Conservation (phyloP, 2,888 invertebrate genomes). For the Leucania comma region DNA sequence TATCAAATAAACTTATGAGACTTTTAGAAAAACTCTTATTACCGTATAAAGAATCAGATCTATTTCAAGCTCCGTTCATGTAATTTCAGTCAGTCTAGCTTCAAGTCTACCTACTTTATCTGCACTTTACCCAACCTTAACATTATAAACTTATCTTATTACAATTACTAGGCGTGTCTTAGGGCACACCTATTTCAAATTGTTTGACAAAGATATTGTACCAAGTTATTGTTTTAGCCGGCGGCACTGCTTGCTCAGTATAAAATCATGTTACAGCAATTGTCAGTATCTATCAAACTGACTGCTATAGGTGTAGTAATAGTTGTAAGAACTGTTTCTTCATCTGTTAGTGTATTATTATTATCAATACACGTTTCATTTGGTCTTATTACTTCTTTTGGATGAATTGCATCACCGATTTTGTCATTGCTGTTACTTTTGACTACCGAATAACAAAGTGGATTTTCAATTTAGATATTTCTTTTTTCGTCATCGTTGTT, state of each 20-base stretch:
- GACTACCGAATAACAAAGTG: not conserved
- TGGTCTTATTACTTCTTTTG: slow-evolving; percentile 7
- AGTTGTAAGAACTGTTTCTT: slow-evolving; percentile 29
- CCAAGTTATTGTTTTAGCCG: slow-evolving; percentile 34
- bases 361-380: not conserved
- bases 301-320: slow-evolving; percentile 26
- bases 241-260: slow-evolving; percentile 47
- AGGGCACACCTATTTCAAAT: slow-evolving; percentile 52
- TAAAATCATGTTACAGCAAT: slow-evolving; percentile 46
- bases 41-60: not conserved
- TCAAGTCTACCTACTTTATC: slow-evolving; percentile 5
- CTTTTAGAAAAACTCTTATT: not conserved
- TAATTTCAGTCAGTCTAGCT: slow-evolving; percentile 9
- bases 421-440: slow-evolving; percentile 4
- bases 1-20: not conserved
- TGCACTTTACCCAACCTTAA: slow-evolving; percentile 27
- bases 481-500: not conserved
- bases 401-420: not conserved
- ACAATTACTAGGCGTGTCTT: slow-evolving; percentile 48
- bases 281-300: slow-evolving; percentile 40
- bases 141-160: slow-evolving; percentile 26
- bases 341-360: slow-evolving; percentile 15
- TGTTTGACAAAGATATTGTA: slow-evolving; percentile 44
- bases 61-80: not conserved
- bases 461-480: not conserved